A percentile compares a stretch with the other conserved stretches of the same genome.
Conservation (phyloP, 2,113 vertebrate genomes). For the Cyphomyrus plagiostoma region DNA sequence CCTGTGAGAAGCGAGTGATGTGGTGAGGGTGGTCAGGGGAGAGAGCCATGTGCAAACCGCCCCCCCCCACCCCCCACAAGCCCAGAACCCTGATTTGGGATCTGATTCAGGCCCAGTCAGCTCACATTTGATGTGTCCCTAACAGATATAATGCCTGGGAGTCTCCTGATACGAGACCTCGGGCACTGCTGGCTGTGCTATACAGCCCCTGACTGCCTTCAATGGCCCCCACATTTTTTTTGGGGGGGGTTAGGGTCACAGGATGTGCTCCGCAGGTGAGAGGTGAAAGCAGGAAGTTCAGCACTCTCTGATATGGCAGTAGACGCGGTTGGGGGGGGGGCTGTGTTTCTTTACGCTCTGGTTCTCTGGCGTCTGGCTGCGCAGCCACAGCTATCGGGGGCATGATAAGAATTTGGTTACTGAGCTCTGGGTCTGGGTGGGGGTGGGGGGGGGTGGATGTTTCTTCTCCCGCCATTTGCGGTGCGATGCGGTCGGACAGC, state of each 20-base stretch:
- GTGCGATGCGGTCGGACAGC: constrained; percentile 50
- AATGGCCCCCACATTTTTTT: constrained; percentile 18
- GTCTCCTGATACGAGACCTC: constrained; percentile 36
- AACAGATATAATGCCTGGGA: constrained; percentile 49
- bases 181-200: not conserved
- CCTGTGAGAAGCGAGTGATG: constrained; percentile 20
- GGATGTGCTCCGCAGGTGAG: not conserved
- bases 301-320: not conserved
- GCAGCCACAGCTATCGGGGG: not conserved
- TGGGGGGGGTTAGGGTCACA: not conserved
- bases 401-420: constrained; percentile 2
- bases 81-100: constrained; percentile 49
- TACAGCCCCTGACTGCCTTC: not conserved
- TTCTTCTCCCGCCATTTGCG: constrained; percentile 44
- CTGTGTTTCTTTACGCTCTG: not conserved
- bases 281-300: not conserved
- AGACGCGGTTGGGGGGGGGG: not conserved
- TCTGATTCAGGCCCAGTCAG: constrained; percentile 35
- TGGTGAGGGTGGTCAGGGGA: constrained; percentile 42
- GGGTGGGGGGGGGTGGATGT: constrained; percentile 38
- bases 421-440: constrained; percentile 17
- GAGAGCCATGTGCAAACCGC: not conserved
- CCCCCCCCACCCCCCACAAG: constrained; percentile 15
- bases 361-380: not conserved
- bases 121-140: constrained; percentile 45